Conservation (phyloP, 1,140 invertebrate species). For the Drosophila lacteicornis region DNA sequence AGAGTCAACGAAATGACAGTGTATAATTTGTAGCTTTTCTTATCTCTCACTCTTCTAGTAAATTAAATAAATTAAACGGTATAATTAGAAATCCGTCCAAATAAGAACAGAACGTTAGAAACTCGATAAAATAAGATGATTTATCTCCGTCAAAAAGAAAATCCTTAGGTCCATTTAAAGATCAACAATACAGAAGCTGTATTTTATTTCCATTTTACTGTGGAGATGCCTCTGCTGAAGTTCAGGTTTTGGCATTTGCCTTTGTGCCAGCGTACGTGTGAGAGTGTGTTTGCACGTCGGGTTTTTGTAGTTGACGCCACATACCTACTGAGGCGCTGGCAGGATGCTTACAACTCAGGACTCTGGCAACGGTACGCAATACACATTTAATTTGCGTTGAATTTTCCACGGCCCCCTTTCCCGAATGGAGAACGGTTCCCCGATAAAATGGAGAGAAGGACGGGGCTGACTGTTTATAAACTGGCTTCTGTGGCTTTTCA, state of each 20-base stretch:
- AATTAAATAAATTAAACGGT: too few species aligned
- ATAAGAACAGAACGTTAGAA: too few species aligned
- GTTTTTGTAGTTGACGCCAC: slow-evolving; percentile 76
- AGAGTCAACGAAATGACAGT: too few species aligned
- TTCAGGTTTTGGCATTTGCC: slow-evolving; percentile 64
- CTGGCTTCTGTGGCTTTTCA: slow-evolving; percentile 62
- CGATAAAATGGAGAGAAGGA: not conserved
- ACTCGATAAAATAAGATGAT: not conserved
- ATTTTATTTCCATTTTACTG: slow-evolving; percentile 21
- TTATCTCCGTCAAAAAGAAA: not conserved
- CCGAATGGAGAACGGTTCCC: not conserved
- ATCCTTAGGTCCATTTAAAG: not conserved
- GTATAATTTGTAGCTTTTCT: too few species aligned
- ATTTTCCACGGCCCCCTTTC: slow-evolving; percentile 56
- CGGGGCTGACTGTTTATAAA: slow-evolving; percentile 53
- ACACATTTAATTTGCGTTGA: slow-evolving; percentile 80
- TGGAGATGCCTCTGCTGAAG: slow-evolving; percentile 30
- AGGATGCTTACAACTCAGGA: slow-evolving; percentile 18
- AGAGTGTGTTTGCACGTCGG: slow-evolving; percentile 53
- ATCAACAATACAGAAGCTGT: not conserved
- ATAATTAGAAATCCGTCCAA: too few species aligned
- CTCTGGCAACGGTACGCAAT: slow-evolving; percentile 67
- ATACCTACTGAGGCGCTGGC: slow-evolving; percentile 1
- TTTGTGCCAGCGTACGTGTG: slow-evolving; percentile 22
- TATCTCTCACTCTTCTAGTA: too few species aligned